These are phyloP conservation scores for Clavelina lepadiformis DNA, from an alignment of 23 tunicate species.

Conservation along the genomic window DNA sequence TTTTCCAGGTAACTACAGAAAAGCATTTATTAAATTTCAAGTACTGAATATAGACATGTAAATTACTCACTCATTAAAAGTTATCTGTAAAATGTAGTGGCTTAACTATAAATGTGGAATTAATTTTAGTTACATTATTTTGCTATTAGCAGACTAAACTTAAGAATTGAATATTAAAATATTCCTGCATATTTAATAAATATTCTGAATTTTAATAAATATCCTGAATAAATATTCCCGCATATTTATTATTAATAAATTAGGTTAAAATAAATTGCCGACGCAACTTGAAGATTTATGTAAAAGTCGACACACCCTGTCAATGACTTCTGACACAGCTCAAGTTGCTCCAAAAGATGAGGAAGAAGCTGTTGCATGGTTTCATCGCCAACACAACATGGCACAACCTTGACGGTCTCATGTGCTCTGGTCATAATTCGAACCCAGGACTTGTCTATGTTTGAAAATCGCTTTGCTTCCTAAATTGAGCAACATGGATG, in stretches of 20 bases:
- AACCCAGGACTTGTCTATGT: constrained; percentile 97
- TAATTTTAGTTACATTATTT: too few relatives aligned
- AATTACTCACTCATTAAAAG: too few relatives aligned
- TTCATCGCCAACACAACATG: constrained; percentile 94
- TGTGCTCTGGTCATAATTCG: constrained; percentile 96
- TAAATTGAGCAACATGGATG: constrained; percentile 6
- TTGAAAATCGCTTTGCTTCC: constrained; percentile 96
- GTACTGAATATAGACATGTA: too few relatives aligned
- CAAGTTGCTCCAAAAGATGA: constrained; percentile 90
- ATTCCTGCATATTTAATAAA: too few relatives aligned
- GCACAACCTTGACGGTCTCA: constrained; percentile 84
- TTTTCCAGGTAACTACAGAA: constrained; percentile 78
- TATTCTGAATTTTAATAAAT: too few relatives aligned
- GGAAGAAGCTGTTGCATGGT: constrained; percentile 91
- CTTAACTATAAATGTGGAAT: too few relatives aligned
- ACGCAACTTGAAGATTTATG: too few relatives aligned
- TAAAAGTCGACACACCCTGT: constrained; percentile 71
- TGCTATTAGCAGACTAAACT: too few relatives aligned
- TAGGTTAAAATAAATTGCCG: too few relatives aligned
- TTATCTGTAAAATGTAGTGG: neutral
- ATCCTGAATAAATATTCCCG: too few relatives aligned
- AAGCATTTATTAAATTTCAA: neutral
- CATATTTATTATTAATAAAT: too few relatives aligned
- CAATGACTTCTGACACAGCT: constrained; percentile 89
- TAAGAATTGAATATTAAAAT: too few relatives aligned